Evolutionary conservation across 2,113 vertebrate species (phyloP).

Genomic region (Heteronetta atricapilla): DNA sequence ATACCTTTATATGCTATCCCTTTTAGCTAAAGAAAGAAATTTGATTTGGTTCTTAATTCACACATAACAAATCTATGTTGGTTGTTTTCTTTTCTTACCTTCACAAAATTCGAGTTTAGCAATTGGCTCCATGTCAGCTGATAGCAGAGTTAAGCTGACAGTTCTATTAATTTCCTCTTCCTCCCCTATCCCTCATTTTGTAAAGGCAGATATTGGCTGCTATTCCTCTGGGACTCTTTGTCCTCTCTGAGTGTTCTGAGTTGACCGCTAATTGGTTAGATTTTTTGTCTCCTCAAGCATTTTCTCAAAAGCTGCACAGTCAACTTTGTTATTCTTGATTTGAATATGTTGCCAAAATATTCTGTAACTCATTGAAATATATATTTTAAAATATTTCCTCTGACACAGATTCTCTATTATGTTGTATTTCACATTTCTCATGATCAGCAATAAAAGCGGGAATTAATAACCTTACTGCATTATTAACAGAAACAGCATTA

Average conservation of each 20-base stretch:
- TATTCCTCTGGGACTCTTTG: background rate
- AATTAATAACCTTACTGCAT: background rate
- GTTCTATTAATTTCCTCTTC: constrained; percentile 37
- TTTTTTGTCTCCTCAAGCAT: background rate
- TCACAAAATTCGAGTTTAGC: background rate
- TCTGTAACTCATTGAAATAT: too few relatives aligned
- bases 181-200: background rate
- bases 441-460: background rate
- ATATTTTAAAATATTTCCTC: background rate
- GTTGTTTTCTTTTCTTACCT: background rate
- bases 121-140: background rate
- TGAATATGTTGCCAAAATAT: background rate
- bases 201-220: constrained; percentile 4
- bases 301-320: background rate
- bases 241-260: background rate
- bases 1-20: background rate
- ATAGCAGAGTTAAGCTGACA: constrained; percentile 9
- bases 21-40: background rate
- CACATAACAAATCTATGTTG: background rate
- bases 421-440: background rate
- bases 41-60: background rate
- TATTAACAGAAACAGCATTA: constrained; percentile 5
- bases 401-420: background rate
- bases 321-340: background rate
- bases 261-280: background rate